Conservation (phyloP, 2,113 vertebrate species). For the Sander lucioperca region DNA sequence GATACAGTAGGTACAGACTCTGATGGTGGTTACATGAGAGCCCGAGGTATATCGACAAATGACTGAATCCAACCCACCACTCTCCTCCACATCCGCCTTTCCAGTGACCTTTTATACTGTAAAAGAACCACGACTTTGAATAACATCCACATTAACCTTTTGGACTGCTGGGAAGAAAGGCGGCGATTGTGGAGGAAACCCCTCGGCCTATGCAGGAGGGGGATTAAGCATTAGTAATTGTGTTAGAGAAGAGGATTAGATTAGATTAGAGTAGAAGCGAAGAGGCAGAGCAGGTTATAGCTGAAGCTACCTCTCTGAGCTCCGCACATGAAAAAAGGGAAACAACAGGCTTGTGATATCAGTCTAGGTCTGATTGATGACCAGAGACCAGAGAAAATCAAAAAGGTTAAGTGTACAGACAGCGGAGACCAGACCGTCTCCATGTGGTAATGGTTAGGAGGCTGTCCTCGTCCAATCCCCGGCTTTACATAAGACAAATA, state of each 20-base stretch:
- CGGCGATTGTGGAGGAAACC: conserved; percentile 47
- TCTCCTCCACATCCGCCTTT: neutral
- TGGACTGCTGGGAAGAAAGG: conserved; percentile 44
- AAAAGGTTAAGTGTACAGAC: neutral
- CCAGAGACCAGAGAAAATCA: neutral
- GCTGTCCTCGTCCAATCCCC: conserved; percentile 3
- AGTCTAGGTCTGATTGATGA: neutral
- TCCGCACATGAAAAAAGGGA: neutral
- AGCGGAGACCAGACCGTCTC: neutral
- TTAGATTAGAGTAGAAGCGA: conserved; percentile 68
- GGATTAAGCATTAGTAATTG: conserved; percentile 75
- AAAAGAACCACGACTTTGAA: conserved; percentile 21
- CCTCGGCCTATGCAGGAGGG: conserved; percentile 32
- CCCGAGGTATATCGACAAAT: conserved; percentile 21
- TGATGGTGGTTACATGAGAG: conserved; percentile 11
- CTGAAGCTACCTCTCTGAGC: conserved; percentile 15
- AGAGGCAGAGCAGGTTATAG: conserved; percentile 24
- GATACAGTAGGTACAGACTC: neutral
- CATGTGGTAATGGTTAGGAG: conserved; percentile 3
- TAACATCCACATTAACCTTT: neutral
- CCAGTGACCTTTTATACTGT: conserved; percentile 4
- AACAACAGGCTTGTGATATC: neutral
- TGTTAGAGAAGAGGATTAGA: conserved; percentile 77
- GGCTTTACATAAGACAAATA: conserved; percentile 26
- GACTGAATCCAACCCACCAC: neutral